Conservation (phyloP, 2,797 vertebrate species). For the Typhlichthys eigenmanni region DNA sequence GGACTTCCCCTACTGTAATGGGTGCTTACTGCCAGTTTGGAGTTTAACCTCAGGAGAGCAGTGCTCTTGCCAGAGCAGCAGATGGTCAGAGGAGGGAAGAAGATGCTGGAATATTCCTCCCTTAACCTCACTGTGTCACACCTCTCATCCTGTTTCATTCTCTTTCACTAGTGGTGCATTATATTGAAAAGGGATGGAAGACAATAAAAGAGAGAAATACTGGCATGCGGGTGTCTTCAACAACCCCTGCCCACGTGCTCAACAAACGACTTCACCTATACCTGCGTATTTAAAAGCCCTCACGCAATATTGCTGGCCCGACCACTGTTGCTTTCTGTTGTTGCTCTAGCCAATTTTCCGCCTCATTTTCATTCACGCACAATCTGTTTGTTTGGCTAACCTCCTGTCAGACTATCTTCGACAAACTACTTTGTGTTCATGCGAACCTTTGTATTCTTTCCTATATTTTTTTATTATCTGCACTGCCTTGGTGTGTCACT, state of each 20-base stretch:
- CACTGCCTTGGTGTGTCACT: conserved; percentile 49
- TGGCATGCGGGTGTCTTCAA: conserved; percentile 49
- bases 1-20: conserved; percentile 56
- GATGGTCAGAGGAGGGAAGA: conserved; percentile 71
- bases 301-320: conserved; percentile 63
- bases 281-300: conserved; percentile 72
- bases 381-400: conserved; percentile 73
- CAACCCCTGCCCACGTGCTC: conserved; percentile 22
- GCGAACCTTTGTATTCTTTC: conserved; percentile 52
- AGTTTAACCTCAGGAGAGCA: conserved; percentile 72
- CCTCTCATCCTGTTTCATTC: conserved; percentile 28
- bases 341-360: conserved; percentile 66
- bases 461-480: conserved; percentile 52
- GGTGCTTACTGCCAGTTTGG: conserved; percentile 66
- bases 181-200: conserved; percentile 6
- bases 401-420: conserved; percentile 47
- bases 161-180: conserved; percentile 42
- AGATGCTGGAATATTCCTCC: conserved; percentile 67
- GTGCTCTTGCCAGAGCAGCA: conserved; percentile 69
- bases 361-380: conserved; percentile 74
- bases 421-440: conserved; percentile 50
- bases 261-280: conserved; percentile 53
- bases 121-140: conserved; percentile 60
- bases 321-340: conserved; percentile 52
- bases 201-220: conserved; percentile 8